Base-by-base conservation (phyloP, 1,140 invertebrate genomes). In the Scaptomyza graminum region DNA sequence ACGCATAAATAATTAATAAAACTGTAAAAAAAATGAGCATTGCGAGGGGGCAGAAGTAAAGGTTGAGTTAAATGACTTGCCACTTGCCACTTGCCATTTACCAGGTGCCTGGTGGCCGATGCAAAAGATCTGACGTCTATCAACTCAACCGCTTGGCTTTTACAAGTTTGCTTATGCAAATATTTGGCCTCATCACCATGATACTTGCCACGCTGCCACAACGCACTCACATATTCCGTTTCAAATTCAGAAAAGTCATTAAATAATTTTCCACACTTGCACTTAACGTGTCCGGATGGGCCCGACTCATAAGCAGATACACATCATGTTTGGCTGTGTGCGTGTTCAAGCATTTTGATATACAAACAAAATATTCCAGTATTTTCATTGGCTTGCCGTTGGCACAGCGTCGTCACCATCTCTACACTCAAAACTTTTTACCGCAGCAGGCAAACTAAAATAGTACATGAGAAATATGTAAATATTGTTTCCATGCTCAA, bases 181-280 rank as follows among this genome's bases (percentile, higher is more conserved):
- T 85, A 85, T 85, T 85, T 88, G 82, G 67, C 71, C 60, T 64
- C 69, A 69, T 68, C 73, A 70, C 59, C 68, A 46, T 41, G 18
- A 61, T 44, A 51, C 72, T 70, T 41, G 39, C 52, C 60, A 50
- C 62, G 55, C 39, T 39, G 79, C 80, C 78, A 47, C 78, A 90
- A 79, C 79, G 57, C 78, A 90, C 85, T 82, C 69, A 82, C 73
- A 68, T 79, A 90, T 90, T 90, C 85, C 87, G 87, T 90, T 90
- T 90, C 69, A 82, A 87, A 85, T 90, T 85, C 87, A 74, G 83
- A 90, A 90, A 90, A 90, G 81, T 87, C 87, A 90, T 90, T 90
- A 90, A 90, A 90, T 87, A 85, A 90, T 90, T 90, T 90, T 87
- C 81, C 78, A 90, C 82, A 90, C 73, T 90, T 90, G 80, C 84